phyloP scores from a whole-genome alignment of 2,888 invertebrate species.

The Noctua fimbriata region DNA sequence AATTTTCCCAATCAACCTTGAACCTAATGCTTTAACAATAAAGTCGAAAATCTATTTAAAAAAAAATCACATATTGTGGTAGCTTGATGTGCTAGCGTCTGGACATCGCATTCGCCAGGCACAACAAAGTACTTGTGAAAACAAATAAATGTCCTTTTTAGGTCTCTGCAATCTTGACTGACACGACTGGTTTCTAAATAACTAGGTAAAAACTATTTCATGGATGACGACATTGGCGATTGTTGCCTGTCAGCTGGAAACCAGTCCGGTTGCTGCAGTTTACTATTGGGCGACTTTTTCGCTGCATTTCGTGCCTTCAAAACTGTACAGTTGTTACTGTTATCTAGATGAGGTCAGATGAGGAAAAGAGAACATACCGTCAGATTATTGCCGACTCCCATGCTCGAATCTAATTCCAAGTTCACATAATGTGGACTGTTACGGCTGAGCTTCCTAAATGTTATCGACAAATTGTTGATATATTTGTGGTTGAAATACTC shows the following conservation, averaged over 20 bases:
- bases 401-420: slow-evolving; percentile 42
- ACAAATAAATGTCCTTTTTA: background rate
- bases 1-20: no score
- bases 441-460: slow-evolving; percentile 60
- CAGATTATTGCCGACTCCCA: slow-evolving; percentile 61
- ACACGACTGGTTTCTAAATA: background rate
- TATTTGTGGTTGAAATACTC: slow-evolving; percentile 63
- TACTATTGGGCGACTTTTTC: background rate
- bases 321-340: background rate
- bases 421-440: slow-evolving; percentile 64
- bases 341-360: background rate
- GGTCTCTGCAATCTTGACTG: background rate
- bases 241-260: background rate
- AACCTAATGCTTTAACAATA: no score
- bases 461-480: slow-evolving; percentile 45
- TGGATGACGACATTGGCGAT: background rate
- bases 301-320: background rate
- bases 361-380: slow-evolving; percentile 44
- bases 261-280: background rate
- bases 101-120: background rate
- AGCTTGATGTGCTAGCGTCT: no score
- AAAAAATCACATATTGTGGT: no score
- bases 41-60: no score
- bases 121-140: background rate
- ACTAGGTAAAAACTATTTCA: background rate